These are phyloP conservation scores for Drosophila mercatorum DNA, from an alignment of 2,888 invertebrate species.

Conservation along the genomic window DNA sequence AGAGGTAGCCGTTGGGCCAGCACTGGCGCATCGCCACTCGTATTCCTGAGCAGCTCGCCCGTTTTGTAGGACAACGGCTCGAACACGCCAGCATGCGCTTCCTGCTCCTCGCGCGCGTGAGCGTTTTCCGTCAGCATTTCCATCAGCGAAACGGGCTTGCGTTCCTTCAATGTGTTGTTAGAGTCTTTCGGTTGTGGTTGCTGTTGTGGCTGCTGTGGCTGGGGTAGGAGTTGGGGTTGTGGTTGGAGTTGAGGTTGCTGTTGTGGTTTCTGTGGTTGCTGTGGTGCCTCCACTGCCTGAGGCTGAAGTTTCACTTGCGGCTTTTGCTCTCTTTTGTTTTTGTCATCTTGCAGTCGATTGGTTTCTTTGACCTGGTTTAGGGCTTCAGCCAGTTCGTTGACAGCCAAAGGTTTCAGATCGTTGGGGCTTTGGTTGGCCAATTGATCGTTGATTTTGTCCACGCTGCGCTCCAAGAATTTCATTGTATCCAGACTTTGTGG, in stretches of 20 bases:
- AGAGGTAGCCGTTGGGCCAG: conserved; percentile 74
- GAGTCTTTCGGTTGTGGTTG: conserved; percentile 21
- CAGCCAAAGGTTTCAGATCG: conserved; percentile 77
- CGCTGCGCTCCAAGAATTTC: conserved; percentile 81
- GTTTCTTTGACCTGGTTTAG: conserved; percentile 84
- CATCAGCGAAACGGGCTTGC: conserved; percentile 66
- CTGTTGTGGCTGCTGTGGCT: conserved; percentile 3
- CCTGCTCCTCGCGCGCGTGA: conserved; percentile 62
- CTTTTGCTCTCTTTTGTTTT: conserved; percentile 13
- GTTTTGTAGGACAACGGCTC: conserved; percentile 83
- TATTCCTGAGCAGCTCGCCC: conserved; percentile 66
- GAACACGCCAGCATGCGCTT: conserved; percentile 71
- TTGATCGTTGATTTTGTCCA: conserved; percentile 85
- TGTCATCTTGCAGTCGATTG: conserved; percentile 55
- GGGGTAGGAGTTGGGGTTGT: neutral
- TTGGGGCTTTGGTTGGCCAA: conserved; percentile 83
- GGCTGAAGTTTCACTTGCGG: conserved; percentile 3
- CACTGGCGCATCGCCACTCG: conserved; percentile 18
- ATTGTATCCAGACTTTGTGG: conserved; percentile 77
- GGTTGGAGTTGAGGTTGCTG: neutral
- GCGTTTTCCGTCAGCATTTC: conserved; percentile 74
- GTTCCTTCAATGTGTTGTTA: conserved; percentile 22
- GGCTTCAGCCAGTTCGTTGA: conserved; percentile 79
- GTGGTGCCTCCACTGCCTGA: neutral
- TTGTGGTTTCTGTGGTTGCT: conserved; percentile 10